A percentile compares a stretch with the other conserved stretches of the same genome.
phyloP scores from a whole-genome alignment of 1,140 invertebrate genomes.

The Zaprionus africanus region DNA sequence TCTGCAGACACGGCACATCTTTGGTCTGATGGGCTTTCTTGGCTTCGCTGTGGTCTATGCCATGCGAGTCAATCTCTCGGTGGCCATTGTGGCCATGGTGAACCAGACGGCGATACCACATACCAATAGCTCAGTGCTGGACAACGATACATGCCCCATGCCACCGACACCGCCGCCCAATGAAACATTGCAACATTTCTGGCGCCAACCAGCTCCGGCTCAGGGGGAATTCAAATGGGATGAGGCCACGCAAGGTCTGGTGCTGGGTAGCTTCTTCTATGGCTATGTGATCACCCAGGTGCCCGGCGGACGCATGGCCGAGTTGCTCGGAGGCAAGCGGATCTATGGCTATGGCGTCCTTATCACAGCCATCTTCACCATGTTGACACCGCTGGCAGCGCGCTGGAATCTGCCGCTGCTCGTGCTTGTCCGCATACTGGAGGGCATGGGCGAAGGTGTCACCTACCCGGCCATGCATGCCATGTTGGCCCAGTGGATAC shows the following conservation, averaged over 20 bases:
- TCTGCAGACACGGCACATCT: conserved; percentile 89
- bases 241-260: conserved; percentile 90
- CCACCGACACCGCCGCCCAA: conserved; percentile 42
- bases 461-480: conserved; percentile 93
- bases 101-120: conserved; percentile 89
- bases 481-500: conserved; percentile 93
- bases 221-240: conserved; percentile 92
- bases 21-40: conserved; percentile 92
- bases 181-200: conserved; percentile 84
- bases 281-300: conserved; percentile 95
- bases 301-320: conserved; percentile 92
- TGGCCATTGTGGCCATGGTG: conserved; percentile 97
- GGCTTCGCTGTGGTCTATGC: conserved; percentile 94
- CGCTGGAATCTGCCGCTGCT: conserved; percentile 89
- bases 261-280: conserved; percentile 94
- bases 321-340: conserved; percentile 91
- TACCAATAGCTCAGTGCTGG: conserved; percentile 85
- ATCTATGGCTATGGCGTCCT: conserved; percentile 92
- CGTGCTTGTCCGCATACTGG: conserved; percentile 91
- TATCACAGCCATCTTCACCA: conserved; percentile 91
- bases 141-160: conserved; percentile 87
- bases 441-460: conserved; percentile 94
- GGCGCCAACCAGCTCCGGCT: conserved; percentile 84
- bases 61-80: conserved; percentile 95
- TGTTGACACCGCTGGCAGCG: conserved; percentile 90